A percentile compares a stretch with the other conserved stretches of the same genome.
Conservation (phyloP, 1,140 invertebrate species). For the Pseudomyrmex sp. region DNA sequence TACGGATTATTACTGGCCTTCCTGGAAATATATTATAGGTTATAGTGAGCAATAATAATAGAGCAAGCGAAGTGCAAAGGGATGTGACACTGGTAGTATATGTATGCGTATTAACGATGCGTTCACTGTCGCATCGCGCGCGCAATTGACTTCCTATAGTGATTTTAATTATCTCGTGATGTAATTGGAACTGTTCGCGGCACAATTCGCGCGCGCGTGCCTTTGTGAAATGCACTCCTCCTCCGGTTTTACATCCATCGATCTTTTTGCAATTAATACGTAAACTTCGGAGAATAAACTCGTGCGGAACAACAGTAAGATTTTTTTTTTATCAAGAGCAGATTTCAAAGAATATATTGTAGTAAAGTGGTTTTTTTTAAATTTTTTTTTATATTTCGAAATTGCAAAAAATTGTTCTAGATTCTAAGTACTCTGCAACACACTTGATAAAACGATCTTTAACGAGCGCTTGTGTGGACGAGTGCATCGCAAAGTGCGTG, state of each 20-base stretch:
- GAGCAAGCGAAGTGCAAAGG: slow-evolving; percentile 22
- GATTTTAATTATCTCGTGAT: slow-evolving; percentile 22
- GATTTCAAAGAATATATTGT: not conserved
- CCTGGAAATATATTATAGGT: slow-evolving; percentile 16
- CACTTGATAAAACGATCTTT: not conserved
- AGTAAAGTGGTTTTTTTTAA: not conserved
- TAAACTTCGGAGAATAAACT: not conserved
- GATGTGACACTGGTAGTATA: not conserved
- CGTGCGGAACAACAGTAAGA: no score
- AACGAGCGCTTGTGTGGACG: not conserved
- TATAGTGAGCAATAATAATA: slow-evolving; percentile 43
- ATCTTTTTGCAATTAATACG: no score
- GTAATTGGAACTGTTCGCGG: slow-evolving; percentile 36
- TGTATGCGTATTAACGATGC: slow-evolving; percentile 9
- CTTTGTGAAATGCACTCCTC: slow-evolving; percentile 18
- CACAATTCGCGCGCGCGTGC: not conserved
- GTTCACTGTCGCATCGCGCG: not conserved
- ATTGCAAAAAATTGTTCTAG: not conserved
- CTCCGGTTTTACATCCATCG: not conserved
- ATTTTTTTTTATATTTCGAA: not conserved
- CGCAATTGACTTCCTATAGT: slow-evolving; percentile 6
- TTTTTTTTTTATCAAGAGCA: no score
- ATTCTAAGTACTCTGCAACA: not conserved
- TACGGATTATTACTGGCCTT: no score
- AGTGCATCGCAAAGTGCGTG: slow-evolving; percentile 39